Evolutionary conservation across 2,888 invertebrate species (phyloP).

Genomic region (Danaus chrysippus): DNA sequence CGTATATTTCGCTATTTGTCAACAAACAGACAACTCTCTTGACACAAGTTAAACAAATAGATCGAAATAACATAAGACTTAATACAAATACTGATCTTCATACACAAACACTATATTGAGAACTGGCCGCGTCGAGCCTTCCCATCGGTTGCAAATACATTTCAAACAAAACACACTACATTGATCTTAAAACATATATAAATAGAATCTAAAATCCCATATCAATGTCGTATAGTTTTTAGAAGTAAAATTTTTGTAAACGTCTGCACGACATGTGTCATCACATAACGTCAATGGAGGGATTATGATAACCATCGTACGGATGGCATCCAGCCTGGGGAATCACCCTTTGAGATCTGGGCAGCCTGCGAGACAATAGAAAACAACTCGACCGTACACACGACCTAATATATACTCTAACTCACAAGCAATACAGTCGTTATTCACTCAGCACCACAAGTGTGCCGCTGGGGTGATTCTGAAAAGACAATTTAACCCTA

Average conservation of each 20-base stretch:
- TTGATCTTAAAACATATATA: slow-evolving; percentile 38
- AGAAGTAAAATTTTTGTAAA: slow-evolving; percentile 70
- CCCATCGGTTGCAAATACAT: slow-evolving; percentile 51
- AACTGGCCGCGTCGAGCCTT: slow-evolving; percentile 60
- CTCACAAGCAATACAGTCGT: slow-evolving; percentile 28
- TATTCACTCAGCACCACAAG: slow-evolving; percentile 26
- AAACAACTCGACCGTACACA: slow-evolving; percentile 36
- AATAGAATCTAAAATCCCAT: slow-evolving; percentile 38
- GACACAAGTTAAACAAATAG: slow-evolving; percentile 54
- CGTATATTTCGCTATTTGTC: background rate
- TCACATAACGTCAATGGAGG: slow-evolving; percentile 78
- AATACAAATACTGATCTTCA: slow-evolving; percentile 61
- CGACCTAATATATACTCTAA: slow-evolving; percentile 39
- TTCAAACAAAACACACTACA: slow-evolving; percentile 21
- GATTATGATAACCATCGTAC: slow-evolving; percentile 79
- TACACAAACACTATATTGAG: slow-evolving; percentile 69
- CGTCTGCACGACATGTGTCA: slow-evolving; percentile 77
- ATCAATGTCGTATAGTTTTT: slow-evolving; percentile 46
- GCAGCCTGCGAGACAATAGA: slow-evolving; percentile 47
- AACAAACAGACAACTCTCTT: slow-evolving; percentile 41
- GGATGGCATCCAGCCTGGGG: slow-evolving; percentile 73
- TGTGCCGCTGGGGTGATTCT: slow-evolving; percentile 53
- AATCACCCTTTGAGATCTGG: slow-evolving; percentile 76
- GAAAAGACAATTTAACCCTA: slow-evolving; percentile 79
- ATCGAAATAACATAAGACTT: slow-evolving; percentile 52